Conservation (phyloP, 2,888 invertebrate genomes). For the Lucinisca nassula region DNA sequence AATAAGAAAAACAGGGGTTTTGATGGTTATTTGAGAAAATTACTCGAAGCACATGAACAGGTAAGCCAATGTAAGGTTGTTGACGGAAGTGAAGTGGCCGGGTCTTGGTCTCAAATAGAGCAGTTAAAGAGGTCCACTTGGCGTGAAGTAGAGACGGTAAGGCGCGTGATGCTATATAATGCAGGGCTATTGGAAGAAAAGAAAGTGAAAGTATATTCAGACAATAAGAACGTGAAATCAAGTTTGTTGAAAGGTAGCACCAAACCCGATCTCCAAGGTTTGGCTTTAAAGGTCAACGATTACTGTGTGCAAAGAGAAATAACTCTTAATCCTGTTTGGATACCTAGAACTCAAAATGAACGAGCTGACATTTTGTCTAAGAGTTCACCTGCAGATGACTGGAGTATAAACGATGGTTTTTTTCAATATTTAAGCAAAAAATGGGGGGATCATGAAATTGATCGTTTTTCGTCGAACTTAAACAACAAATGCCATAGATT, state of each 20-base stretch:
- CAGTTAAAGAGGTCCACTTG: constrained; percentile 13
- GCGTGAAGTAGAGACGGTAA: constrained; percentile 26
- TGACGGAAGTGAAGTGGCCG: constrained; percentile 25
- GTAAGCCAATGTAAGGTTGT: neutral
- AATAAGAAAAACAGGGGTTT: neutral
- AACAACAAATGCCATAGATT: neutral
- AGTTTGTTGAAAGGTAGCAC: neutral
- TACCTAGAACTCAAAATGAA: neutral
- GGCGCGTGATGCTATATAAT: neutral
- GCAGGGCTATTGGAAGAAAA: neutral
- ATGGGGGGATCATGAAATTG: neutral
- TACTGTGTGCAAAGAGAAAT: neutral
- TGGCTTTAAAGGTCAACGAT: neutral
- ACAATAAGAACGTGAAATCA: constrained; percentile 6
- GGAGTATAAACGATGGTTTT: neutral
- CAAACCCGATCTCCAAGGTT: neutral
- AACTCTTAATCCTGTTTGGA: constrained; percentile 1
- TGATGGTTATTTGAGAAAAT: neutral
- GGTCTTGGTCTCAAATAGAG: constrained; percentile 33
- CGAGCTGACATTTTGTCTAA: neutral
- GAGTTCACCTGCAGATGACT: neutral
- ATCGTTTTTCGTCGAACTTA: neutral
- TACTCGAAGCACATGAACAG: neutral
- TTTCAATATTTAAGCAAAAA: neutral
- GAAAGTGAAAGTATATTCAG: constrained; percentile 9